Evolutionary conservation across 2,113 vertebrate species (phyloP).

Genomic region (Elgaria multicarinata): DNA sequence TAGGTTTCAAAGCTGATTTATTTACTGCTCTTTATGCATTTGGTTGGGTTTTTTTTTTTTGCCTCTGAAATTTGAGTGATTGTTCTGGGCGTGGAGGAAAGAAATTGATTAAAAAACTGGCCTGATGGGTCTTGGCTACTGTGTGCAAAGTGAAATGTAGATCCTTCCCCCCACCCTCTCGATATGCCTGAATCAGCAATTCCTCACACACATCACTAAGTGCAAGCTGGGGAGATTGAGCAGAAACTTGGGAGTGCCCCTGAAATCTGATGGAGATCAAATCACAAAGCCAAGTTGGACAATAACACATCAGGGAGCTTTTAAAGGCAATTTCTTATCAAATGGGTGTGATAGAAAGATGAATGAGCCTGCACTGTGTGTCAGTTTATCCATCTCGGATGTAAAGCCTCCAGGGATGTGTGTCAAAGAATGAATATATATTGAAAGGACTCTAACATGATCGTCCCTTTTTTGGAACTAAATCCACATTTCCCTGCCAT

Average conservation of each 20-base stretch:
- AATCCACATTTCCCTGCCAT: too few relatives aligned
- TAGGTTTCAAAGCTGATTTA: not conserved
- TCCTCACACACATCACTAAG: slow-evolving; percentile 17
- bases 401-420: too few relatives aligned
- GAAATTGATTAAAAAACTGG: not conserved
- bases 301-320: slow-evolving; percentile 48
- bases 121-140: not conserved
- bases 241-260: slow-evolving; percentile 41
- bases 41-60: not conserved
- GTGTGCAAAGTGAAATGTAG: not conserved
- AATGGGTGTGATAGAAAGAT: slow-evolving; percentile 34
- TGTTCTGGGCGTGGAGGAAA: not conserved
- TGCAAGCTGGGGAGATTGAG: slow-evolving; percentile 27
- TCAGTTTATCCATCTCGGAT: too few relatives aligned
- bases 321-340: slow-evolving; percentile 56
- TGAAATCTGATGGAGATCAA: slow-evolving; percentile 42
- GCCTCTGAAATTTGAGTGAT: not conserved
- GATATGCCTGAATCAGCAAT: slow-evolving; percentile 46
- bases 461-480: too few relatives aligned
- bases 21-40: not conserved
- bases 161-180: slow-evolving; percentile 38
- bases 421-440: too few relatives aligned
- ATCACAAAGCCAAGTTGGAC: slow-evolving; percentile 59
- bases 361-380: not conserved
- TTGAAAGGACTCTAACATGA: too few relatives aligned